These are phyloP conservation scores for Zapus hudsonius DNA, from an alignment of 2,113 vertebrate species.

Conservation along the genomic window DNA sequence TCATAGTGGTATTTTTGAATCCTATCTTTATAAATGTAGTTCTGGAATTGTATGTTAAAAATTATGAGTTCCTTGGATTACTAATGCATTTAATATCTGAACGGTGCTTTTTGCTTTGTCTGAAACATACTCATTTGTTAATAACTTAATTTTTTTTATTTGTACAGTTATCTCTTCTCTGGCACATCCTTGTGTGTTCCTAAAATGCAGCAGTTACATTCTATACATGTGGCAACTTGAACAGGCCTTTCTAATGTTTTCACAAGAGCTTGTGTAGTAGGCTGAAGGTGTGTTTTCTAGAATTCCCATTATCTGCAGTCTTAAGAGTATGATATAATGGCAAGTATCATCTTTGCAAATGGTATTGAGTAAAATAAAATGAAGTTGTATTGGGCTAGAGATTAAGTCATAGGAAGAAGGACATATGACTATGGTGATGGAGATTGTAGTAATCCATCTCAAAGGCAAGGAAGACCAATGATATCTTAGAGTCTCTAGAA, in stretches of 20 bases:
- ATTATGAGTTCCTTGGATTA: neutral
- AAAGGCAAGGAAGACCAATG: neutral
- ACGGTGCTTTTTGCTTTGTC: neutral
- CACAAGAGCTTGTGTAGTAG: neutral
- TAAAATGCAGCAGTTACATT: neutral
- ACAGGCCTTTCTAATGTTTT: neutral
- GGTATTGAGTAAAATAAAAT: neutral
- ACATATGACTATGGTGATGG: neutral
- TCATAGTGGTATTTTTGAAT: neutral
- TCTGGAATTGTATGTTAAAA: neutral
- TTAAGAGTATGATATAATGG: neutral
- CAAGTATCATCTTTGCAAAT: neutral
- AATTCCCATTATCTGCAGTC: neutral
- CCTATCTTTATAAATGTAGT: neutral
- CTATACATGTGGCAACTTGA: neutral
- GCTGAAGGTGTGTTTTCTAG: neutral
- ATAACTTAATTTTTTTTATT: neutral
- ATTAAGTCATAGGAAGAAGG: neutral
- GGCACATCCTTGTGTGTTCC: neutral
- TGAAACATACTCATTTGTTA: slow-evolving; percentile 8
- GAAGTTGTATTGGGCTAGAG: neutral
- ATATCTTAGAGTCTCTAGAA: neutral
- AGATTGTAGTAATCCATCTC: neutral
- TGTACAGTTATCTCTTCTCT: neutral
- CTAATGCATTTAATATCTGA: slow-evolving; percentile 28